phyloP scores from a whole-genome alignment of 2,113 vertebrate species.

The Cavia porcellus region DNA sequence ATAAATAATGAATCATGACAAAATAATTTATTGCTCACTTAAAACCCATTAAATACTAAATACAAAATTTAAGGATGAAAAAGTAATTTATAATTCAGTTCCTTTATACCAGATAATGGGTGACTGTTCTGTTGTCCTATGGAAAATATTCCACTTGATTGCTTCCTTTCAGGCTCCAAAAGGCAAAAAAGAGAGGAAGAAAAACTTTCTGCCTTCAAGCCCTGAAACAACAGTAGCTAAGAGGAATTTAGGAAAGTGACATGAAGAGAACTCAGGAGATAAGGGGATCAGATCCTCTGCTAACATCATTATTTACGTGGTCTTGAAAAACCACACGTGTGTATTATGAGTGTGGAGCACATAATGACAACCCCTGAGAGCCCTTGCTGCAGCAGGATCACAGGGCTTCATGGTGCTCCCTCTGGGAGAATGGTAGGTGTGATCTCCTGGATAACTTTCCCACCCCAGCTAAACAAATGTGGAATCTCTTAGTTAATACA shows the following conservation, averaged over 20 bases:
- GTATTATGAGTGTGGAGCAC: rapidly evolving
- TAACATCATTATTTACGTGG: neutral
- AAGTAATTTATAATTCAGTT: constrained; percentile 62
- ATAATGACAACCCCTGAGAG: rapidly evolving
- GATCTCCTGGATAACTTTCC: neutral
- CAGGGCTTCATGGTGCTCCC: rapidly evolving
- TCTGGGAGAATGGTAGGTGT: rapidly evolving
- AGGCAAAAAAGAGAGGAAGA: neutral
- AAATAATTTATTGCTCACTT: constrained; percentile 79
- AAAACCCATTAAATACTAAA: constrained; percentile 74
- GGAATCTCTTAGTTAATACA: neutral
- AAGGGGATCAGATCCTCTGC: neutral
- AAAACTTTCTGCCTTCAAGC: neutral
- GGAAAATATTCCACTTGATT: constrained; percentile 8
- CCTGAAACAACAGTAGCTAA: neutral
- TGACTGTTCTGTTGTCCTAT: neutral
- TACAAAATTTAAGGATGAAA: constrained; percentile 60
- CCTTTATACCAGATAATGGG: constrained; percentile 49
- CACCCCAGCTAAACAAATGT: neutral
- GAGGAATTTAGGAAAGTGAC: neutral
- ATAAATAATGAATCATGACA: constrained; percentile 79
- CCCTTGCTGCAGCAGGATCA: neutral
- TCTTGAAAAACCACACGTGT: neutral
- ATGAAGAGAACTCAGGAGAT: neutral
- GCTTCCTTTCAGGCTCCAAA: constrained; percentile 3